Percentiles rank a stretch among this genome's conserved stretches.
phyloP scores from a whole-genome alignment of 2,888 invertebrate species.

The Toxonevra muliebris region DNA sequence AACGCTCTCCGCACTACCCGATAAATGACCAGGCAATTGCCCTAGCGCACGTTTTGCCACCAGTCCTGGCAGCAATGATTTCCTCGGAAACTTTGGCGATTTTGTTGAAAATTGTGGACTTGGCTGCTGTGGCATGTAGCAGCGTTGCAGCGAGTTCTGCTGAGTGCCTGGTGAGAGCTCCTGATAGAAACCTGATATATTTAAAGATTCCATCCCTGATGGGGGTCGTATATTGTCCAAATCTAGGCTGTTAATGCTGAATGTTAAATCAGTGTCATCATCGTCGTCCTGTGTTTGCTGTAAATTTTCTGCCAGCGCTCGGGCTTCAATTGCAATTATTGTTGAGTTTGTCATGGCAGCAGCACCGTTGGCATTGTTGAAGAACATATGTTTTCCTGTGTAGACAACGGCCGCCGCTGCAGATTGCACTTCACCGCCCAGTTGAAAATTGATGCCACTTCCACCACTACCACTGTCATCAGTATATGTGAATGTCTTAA shows the following conservation, averaged over 20 bases:
- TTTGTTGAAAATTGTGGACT: conserved; percentile 55
- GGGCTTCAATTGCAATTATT: conserved; percentile 79
- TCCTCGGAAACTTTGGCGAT: conserved; percentile 69
- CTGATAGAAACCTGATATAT: conserved; percentile 68
- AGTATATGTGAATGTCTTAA: neutral
- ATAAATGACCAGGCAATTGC: conserved; percentile 57
- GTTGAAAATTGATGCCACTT: conserved; percentile 53
- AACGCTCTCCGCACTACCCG: conserved; percentile 73
- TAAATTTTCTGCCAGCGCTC: conserved; percentile 71
- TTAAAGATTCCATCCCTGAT: conserved; percentile 77
- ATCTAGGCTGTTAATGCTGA: conserved; percentile 74
- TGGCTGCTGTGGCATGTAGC: conserved; percentile 11
- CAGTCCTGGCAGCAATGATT: conserved; percentile 75
- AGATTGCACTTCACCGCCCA: conserved; percentile 60
- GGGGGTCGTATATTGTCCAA: conserved; percentile 81
- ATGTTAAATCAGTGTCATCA: conserved; percentile 65
- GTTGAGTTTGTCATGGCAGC: conserved; percentile 74
- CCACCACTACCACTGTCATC: conserved; percentile 17
- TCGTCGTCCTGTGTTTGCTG: conserved; percentile 42
- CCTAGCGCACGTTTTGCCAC: conserved; percentile 78
- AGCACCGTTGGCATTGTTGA: conserved; percentile 58
- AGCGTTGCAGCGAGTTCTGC: neutral
- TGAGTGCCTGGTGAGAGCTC: conserved; percentile 38
- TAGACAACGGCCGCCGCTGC: conserved; percentile 44
- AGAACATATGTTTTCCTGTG: conserved; percentile 61